phyloP scores from a whole-genome alignment of 1,140 invertebrate genomes.

The Trichomalopsis sarcophagae region DNA sequence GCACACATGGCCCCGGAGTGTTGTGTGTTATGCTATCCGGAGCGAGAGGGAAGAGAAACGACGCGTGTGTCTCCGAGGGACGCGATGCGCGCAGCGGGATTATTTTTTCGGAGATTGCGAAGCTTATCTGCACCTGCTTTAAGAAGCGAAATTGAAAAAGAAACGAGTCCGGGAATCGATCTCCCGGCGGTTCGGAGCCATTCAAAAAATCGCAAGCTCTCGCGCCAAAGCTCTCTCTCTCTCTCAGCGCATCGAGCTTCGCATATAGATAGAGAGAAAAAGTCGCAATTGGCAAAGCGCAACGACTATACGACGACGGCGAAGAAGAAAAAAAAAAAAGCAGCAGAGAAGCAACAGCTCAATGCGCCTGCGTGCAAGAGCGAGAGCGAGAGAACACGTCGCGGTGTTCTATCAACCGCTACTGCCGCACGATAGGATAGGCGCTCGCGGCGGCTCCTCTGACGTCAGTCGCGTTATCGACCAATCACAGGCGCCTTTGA shows the following conservation, averaged over 20 bases:
- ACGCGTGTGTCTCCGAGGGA: neutral
- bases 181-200: neutral
- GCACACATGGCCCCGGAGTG: constrained; percentile 42
- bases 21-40: neutral
- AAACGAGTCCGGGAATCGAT: neutral
- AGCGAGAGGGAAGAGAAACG: neutral
- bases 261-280: too few species aligned
- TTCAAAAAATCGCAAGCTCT: neutral
- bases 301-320: too few species aligned
- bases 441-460: constrained; percentile 54
- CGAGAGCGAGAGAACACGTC: constrained; percentile 31
- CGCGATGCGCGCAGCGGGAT: too few species aligned
- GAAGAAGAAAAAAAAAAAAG: neutral
- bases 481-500: constrained; percentile 60
- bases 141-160: neutral
- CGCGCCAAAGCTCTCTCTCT: too few species aligned
- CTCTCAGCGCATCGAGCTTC: neutral
- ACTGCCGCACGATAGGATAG: constrained; percentile 43
- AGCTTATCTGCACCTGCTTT: neutral
- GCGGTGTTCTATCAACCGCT: neutral
- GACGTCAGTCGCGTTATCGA: constrained; percentile 65
- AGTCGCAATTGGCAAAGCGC: too few species aligned
- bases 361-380: neutral
- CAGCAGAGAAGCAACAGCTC: neutral
- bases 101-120: too few species aligned